Evolutionary conservation across 2,888 invertebrate genomes (phyloP).

Genomic region (Laothoe populi): DNA sequence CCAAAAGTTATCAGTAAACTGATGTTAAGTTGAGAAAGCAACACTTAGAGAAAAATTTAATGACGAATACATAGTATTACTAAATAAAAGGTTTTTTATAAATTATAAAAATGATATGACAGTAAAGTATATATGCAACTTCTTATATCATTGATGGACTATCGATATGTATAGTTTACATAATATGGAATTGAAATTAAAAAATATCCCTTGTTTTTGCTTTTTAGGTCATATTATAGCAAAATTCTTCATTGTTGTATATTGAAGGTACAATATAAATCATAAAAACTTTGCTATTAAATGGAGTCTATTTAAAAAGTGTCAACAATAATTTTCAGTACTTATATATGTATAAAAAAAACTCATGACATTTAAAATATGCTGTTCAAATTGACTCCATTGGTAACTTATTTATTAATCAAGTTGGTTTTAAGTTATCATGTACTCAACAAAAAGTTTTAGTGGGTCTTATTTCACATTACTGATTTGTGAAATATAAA

Average conservation of each 20-base stretch:
- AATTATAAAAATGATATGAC: not conserved
- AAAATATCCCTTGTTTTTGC: conserved; percentile 10
- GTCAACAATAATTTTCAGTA: not conserved
- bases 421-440: conserved; percentile 8
- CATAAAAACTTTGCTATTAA: not conserved
- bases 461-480: conserved; percentile 11
- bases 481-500: not conserved
- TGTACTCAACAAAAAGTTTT: conserved; percentile 1
- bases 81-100: not conserved
- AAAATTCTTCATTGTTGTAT: not conserved
- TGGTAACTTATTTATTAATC: conserved; percentile 2
- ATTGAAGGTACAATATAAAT: not conserved
- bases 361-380: not conserved
- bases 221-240: not conserved
- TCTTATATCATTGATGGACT: not conserved
- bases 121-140: not conserved
- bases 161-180: not conserved
- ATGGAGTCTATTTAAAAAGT: not conserved
- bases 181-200: not conserved
- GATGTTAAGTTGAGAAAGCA: not conserved
- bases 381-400: not conserved
- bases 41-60: not conserved
- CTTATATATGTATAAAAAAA: not conserved
- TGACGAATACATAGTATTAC: not conserved
- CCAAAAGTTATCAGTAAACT: not conserved